A percentile compares a stretch with the other conserved stretches of the same genome.
phyloP scores from a whole-genome alignment of 2,888 invertebrate genomes.

The Belgica antarctica region DNA sequence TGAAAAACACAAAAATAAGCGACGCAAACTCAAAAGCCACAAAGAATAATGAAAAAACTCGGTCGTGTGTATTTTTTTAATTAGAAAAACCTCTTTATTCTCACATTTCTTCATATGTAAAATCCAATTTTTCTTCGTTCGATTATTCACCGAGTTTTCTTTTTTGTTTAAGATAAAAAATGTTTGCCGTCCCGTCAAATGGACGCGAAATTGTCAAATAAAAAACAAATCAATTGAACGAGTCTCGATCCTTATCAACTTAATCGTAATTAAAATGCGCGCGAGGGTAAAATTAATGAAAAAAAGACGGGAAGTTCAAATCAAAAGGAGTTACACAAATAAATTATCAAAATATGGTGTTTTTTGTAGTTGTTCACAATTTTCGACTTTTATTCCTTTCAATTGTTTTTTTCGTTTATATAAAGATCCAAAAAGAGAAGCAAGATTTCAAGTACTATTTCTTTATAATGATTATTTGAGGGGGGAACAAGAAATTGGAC shows the following conservation, averaged over 20 bases:
- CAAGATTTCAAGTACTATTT: neutral
- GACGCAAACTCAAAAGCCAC: neutral
- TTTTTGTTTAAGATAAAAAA: neutral
- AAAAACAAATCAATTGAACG: constrained; percentile 34
- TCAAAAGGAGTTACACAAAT: neutral
- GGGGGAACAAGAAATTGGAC: neutral
- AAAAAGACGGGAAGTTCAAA: neutral
- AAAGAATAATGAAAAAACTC: neutral
- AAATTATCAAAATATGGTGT: neutral
- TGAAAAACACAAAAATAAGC: neutral
- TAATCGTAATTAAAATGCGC: constrained; percentile 31
- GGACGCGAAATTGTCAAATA: constrained; percentile 14
- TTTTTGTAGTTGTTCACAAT: neutral
- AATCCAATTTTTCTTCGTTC: constrained; percentile 24
- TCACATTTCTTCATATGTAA: constrained; percentile 28
- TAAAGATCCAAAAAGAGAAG: constrained; percentile 4
- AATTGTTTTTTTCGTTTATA: neutral
- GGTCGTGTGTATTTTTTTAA: constrained; percentile 6
- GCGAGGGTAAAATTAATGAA: constrained; percentile 1
- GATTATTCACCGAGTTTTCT: constrained; percentile 16
- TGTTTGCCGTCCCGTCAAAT: neutral
- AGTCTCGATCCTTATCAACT: constrained; percentile 35
- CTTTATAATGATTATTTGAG: neutral
- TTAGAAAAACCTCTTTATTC: constrained; percentile 33
- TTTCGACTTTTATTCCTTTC: neutral